A percentile compares a stretch with the other conserved stretches of the same genome.
Evolutionary conservation across 2,797 vertebrate species (phyloP).

Genomic region (Synaphobranchus kaupii): DNA sequence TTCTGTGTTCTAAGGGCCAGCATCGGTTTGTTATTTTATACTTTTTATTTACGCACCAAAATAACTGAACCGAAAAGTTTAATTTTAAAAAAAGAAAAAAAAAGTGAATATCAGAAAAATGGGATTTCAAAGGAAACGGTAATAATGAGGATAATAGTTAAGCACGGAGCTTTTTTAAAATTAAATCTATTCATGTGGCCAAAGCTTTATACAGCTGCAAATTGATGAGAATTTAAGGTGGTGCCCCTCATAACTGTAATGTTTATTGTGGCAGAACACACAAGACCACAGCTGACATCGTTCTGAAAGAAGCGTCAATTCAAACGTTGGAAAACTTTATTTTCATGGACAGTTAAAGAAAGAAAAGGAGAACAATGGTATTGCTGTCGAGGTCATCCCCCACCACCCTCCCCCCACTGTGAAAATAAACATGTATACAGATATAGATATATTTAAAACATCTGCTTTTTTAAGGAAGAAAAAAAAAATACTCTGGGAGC

Average conservation of each 20-base stretch:
- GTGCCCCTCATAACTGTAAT: constrained; percentile 76
- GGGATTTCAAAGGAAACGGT: constrained; percentile 54
- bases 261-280: constrained; percentile 77
- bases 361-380: constrained; percentile 68
- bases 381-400: constrained; percentile 79
- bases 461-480: constrained; percentile 65
- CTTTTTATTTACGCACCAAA: constrained; percentile 69
- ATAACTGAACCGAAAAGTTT: constrained; percentile 71
- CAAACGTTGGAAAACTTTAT: constrained; percentile 80
- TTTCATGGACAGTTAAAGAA: constrained; percentile 77
- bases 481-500: constrained; percentile 77
- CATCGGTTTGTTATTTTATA: constrained; percentile 65
- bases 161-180: constrained; percentile 85
- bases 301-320: constrained; percentile 60
- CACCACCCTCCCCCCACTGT: constrained; percentile 82
- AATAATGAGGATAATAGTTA: constrained; percentile 65
- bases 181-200: constrained; percentile 90
- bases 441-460: constrained; percentile 87
- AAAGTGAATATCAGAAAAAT: constrained; percentile 59
- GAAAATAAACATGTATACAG: constrained; percentile 85
- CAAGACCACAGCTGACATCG: constrained; percentile 62
- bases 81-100: constrained; percentile 62
- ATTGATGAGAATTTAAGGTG: constrained; percentile 69
- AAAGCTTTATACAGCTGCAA: constrained; percentile 89
- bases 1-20: constrained; percentile 68